A percentile compares a stretch with the other conserved stretches of the same genome.
phyloP scores from a whole-genome alignment of 2,888 invertebrate species.

The Dolichomitus sp. region DNA sequence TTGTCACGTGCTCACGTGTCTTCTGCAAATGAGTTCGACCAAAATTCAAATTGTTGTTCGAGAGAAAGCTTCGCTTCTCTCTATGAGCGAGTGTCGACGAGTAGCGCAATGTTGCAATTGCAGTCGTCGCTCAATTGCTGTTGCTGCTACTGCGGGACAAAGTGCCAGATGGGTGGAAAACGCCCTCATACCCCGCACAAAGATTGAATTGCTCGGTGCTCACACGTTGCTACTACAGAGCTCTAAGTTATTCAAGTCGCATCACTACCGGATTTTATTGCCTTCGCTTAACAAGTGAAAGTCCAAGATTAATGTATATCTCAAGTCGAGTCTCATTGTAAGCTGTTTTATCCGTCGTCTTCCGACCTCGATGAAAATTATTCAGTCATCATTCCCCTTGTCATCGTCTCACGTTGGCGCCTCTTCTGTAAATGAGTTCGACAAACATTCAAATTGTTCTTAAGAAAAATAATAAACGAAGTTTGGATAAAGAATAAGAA shows the following conservation, averaged over 20 bases:
- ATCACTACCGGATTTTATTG: neutral
- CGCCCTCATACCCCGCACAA: constrained; percentile 18
- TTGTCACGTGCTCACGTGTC: no score
- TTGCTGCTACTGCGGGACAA: constrained; percentile 56
- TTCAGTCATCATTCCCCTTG: constrained; percentile 30
- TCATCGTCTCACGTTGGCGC: constrained; percentile 2
- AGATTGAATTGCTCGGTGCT: constrained; percentile 35
- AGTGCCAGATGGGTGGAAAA: constrained; percentile 52
- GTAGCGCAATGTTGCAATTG: neutral
- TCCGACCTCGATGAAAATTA: neutral
- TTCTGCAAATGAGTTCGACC: no score
- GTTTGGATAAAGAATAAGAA: constrained; percentile 38
- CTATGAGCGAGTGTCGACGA: neutral
- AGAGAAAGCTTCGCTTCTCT: constrained; percentile 57
- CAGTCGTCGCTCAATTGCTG: constrained; percentile 25
- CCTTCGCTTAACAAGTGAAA: neutral
- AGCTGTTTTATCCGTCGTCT: constrained; percentile 8
- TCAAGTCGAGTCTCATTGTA: neutral
- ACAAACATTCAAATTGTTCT: constrained; percentile 46
- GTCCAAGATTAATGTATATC: constrained; percentile 15
- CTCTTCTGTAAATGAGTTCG: neutral
- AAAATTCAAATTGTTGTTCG: no score
- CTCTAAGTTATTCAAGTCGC: constrained; percentile 30
- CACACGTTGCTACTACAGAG: neutral
- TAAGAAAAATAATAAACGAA: neutral